phyloP scores from a whole-genome alignment of 2,797 vertebrate species.

The Chromis chromis region DNA sequence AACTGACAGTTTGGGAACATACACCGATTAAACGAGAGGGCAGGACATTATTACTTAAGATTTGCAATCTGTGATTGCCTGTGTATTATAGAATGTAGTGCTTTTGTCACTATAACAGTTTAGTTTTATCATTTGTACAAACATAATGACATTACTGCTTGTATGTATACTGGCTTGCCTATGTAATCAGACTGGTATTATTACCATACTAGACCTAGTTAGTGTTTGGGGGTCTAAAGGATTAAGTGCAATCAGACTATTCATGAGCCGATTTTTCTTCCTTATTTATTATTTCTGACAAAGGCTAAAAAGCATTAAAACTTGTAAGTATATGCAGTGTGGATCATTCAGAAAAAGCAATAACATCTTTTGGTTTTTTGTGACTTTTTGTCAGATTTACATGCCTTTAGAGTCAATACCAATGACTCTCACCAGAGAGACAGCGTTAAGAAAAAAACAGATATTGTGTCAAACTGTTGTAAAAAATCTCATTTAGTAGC shows the following conservation, averaged over 20 bases:
- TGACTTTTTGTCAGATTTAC: slow-evolving; percentile 62
- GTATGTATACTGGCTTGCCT: slow-evolving; percentile 73
- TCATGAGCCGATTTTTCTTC: slow-evolving; percentile 88
- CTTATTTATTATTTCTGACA: slow-evolving; percentile 87
- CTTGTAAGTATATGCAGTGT: slow-evolving; percentile 76
- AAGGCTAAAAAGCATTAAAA: slow-evolving; percentile 62
- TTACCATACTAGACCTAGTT: slow-evolving; percentile 82
- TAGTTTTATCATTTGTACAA: slow-evolving; percentile 84
- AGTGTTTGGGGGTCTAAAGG: slow-evolving; percentile 85
- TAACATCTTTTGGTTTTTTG: slow-evolving; percentile 71
- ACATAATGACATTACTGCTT: slow-evolving; percentile 75
- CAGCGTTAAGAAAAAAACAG: neutral
- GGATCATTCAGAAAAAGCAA: slow-evolving; percentile 77
- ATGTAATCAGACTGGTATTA: slow-evolving; percentile 79
- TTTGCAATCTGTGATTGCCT: slow-evolving; percentile 99
- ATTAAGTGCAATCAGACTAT: slow-evolving; percentile 93
- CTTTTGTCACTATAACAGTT: slow-evolving; percentile 87
- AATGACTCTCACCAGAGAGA: slow-evolving; percentile 77
- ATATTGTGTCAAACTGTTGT: slow-evolving; percentile 70
- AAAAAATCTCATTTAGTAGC: slow-evolving; percentile 57
- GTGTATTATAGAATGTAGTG: slow-evolving; percentile 89
- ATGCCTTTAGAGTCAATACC: slow-evolving; percentile 70
- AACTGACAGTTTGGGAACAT: slow-evolving; percentile 56
- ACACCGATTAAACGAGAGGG: slow-evolving; percentile 40
- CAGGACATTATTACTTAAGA: slow-evolving; percentile 78